A percentile compares a stretch with the other conserved stretches of the same genome.
Evolutionary conservation across 2,113 vertebrate genomes (phyloP).

Genomic region (Candoia aspera): DNA sequence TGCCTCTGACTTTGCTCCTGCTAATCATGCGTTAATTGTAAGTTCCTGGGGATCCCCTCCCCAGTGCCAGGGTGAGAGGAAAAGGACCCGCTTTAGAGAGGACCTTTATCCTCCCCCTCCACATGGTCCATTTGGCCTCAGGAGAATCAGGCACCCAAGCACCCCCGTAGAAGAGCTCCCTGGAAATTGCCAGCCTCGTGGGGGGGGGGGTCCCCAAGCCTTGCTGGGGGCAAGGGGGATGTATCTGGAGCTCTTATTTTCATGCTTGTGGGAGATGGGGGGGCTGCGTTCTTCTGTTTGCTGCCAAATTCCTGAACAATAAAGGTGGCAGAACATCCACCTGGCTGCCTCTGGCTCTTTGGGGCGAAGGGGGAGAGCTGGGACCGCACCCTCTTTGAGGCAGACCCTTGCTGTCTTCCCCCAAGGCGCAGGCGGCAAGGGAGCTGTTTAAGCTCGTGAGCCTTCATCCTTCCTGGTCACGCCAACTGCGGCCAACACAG

Average conservation of each 20-base stretch:
- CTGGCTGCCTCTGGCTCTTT: neutral
- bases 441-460: too few species aligned
- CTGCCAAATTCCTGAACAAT: neutral
- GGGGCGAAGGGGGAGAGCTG: neutral
- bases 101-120: neutral
- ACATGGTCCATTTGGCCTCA: neutral
- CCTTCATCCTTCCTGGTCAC: too few species aligned
- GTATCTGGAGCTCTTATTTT: neutral
- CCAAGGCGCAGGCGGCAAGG: too few species aligned
- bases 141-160: neutral
- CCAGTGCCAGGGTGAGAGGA: neutral
- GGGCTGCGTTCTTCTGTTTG: neutral
- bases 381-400: neutral
- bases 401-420: neutral
- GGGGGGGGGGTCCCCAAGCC: neutral
- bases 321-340: neutral
- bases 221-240: neutral
- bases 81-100: neutral
- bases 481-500: too few species aligned
- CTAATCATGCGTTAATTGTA: neutral
- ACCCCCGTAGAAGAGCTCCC: neutral
- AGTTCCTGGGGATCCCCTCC: constrained; percentile 4
- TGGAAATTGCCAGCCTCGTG: neutral
- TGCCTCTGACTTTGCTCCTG: neutral
- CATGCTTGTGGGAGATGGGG: neutral